Conservation (phyloP, 1,140 invertebrate species). For the Callitettix versicolor region DNA sequence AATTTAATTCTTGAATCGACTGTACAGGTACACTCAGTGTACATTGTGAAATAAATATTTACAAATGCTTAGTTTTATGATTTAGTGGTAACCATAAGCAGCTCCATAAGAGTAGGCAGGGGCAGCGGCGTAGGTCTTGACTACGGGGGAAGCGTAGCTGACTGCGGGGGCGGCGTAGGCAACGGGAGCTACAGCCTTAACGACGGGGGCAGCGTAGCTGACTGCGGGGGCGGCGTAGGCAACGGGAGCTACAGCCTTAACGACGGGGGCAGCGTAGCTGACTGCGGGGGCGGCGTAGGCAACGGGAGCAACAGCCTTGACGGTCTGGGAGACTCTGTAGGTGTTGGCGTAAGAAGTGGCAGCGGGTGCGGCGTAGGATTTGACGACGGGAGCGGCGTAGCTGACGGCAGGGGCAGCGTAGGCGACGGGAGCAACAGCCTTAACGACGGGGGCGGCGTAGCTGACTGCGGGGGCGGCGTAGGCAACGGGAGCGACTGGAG, state of each 20-base stretch:
- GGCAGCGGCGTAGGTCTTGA: conserved; percentile 2
- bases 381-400: not conserved
- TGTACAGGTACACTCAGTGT: too few species aligned
- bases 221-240: conserved; percentile 28
- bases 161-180: conserved; percentile 26
- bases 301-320: conserved; percentile 4
- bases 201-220: conserved; percentile 26
- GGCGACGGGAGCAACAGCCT: conserved; percentile 25
- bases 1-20: too few species aligned
- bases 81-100: not conserved
- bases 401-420: conserved; percentile 9
- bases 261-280: conserved; percentile 25
- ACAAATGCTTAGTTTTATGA: too few species aligned
- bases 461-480: conserved; percentile 36
- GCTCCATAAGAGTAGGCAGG: conserved; percentile 13
- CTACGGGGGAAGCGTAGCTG: conserved; percentile 14
- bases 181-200: too few species aligned
- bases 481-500: conserved; percentile 33
- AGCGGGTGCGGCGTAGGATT: conserved; percentile 3
- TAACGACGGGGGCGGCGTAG: conserved; percentile 36
- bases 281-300: conserved; percentile 8
- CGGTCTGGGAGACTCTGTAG: conserved; percentile 18
- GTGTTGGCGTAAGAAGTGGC: conserved; percentile 21
- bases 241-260: conserved; percentile 10
- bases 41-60: too few species aligned